A percentile compares a stretch with the other conserved stretches of the same genome.
These are phyloP conservation scores for Chinchilla lanigera DNA, from an alignment of 2,113 vertebrate species.

Conservation along the genomic window DNA sequence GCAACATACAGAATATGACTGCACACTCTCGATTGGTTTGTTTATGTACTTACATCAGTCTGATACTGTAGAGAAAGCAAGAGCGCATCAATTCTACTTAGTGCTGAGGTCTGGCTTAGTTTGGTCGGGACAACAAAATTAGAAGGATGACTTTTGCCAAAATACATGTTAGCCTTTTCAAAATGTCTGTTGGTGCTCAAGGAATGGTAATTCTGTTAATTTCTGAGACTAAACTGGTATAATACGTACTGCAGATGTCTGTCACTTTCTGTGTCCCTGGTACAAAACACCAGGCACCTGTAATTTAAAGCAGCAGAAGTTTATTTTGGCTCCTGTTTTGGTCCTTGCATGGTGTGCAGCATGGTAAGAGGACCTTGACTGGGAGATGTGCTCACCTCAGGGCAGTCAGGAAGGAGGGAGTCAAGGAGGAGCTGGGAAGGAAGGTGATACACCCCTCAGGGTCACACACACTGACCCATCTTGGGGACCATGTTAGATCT, in stretches of 20 bases:
- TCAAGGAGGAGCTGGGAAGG: neutral
- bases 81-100: neutral
- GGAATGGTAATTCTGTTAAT: neutral
- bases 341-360: neutral
- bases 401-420: too few relatives aligned
- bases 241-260: neutral
- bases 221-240: neutral
- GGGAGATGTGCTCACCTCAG: too few relatives aligned
- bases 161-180: neutral
- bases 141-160: constrained; percentile 30
- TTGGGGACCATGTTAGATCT: neutral
- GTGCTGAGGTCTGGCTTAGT: neutral
- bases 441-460: neutral
- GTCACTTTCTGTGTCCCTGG: neutral
- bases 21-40: neutral
- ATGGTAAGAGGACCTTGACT: neutral
- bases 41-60: neutral
- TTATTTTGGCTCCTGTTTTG: neutral
- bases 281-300: neutral
- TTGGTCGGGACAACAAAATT: neutral
- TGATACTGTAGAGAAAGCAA: neutral
- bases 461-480: neutral
- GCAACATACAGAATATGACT: neutral
- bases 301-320: neutral
- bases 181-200: neutral